A percentile compares a stretch with the other conserved stretches of the same genome.
Evolutionary conservation across 2,888 invertebrate species (phyloP).

Genomic region (Eulithis testata): DNA sequence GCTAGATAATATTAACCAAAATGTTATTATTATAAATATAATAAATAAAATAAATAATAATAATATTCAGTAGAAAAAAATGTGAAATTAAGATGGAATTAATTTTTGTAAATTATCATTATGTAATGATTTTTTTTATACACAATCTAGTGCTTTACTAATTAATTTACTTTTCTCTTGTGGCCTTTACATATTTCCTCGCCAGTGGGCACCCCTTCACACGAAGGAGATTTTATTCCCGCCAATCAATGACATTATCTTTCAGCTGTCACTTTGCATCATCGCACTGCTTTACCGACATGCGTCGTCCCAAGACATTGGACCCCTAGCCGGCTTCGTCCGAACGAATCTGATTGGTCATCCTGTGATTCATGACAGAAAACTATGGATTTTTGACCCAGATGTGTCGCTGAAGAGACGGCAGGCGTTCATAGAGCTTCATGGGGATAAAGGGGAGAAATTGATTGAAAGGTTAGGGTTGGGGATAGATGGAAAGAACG

Average conservation of each 20-base stretch:
- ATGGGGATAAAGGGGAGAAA: slow-evolving; percentile 86
- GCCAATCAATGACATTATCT: slow-evolving; percentile 48
- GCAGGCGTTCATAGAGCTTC: slow-evolving; percentile 84
- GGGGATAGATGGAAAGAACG: slow-evolving; percentile 86
- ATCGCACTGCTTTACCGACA: slow-evolving; percentile 54
- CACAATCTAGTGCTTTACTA: too few species aligned
- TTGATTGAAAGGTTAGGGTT: slow-evolving; percentile 87
- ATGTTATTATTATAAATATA: too few species aligned
- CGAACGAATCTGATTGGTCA: slow-evolving; percentile 85
- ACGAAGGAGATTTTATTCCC: slow-evolving; percentile 16
- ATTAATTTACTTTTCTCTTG: too few species aligned
- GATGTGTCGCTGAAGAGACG: slow-evolving; percentile 85
- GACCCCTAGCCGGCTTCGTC: slow-evolving; percentile 64
- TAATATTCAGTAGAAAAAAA: too few species aligned
- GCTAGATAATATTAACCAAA: too few species aligned
- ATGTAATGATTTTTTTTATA: too few species aligned
- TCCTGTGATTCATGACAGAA: slow-evolving; percentile 84
- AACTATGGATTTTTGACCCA: slow-evolving; percentile 87
- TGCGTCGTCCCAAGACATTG: slow-evolving; percentile 48
- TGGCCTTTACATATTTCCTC: too few species aligned
- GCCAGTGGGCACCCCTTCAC: neutral
- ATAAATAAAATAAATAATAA: too few species aligned
- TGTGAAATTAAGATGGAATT: too few species aligned
- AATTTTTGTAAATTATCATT: too few species aligned
- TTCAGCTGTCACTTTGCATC: slow-evolving; percentile 60